A percentile compares a stretch with the other conserved stretches of the same genome.
These are phyloP conservation scores for Ictalurus punctatus DNA, from an alignment of 2,113 vertebrate species.

Conservation along the genomic window DNA sequence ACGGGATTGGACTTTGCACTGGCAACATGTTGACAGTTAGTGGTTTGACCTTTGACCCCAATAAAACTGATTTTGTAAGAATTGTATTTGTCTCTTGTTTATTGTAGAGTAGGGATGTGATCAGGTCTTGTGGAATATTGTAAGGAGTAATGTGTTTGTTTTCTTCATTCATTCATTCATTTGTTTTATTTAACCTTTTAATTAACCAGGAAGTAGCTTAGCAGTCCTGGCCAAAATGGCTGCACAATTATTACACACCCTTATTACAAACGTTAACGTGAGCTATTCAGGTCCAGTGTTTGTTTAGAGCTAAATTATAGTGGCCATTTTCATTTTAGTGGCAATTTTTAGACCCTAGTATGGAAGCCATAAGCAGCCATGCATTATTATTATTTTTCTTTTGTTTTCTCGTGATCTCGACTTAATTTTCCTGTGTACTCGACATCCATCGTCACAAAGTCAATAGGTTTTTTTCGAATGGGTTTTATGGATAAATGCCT, in stretches of 20 bases:
- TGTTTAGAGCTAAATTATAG: neutral
- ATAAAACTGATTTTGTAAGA: slow-evolving; percentile 70
- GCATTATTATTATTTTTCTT: too few relatives aligned
- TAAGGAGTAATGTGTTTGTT: neutral
- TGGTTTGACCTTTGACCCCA: slow-evolving; percentile 59
- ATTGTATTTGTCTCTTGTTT: slow-evolving; percentile 27
- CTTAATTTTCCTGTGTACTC: too few relatives aligned
- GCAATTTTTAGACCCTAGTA: neutral
- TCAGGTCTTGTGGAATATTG: neutral
- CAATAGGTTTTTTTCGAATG: too few relatives aligned
- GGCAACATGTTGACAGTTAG: slow-evolving; percentile 59
- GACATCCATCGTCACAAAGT: too few relatives aligned
- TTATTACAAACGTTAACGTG: neutral
- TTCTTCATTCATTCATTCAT: neutral
- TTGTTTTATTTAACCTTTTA: neutral
- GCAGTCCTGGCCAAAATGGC: neutral
- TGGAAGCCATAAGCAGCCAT: too few relatives aligned
- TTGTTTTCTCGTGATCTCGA: too few relatives aligned
- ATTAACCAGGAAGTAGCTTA: neutral
- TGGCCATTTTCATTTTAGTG: too few relatives aligned
- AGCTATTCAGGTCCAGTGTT: neutral
- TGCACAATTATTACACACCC: neutral
- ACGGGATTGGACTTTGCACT: slow-evolving; percentile 67
- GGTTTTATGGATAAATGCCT: too few relatives aligned
- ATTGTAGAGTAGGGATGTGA: slow-evolving; percentile 24